Evolutionary conservation across 2,888 invertebrate species (phyloP).

Genomic region (Drosophila diplacantha): DNA sequence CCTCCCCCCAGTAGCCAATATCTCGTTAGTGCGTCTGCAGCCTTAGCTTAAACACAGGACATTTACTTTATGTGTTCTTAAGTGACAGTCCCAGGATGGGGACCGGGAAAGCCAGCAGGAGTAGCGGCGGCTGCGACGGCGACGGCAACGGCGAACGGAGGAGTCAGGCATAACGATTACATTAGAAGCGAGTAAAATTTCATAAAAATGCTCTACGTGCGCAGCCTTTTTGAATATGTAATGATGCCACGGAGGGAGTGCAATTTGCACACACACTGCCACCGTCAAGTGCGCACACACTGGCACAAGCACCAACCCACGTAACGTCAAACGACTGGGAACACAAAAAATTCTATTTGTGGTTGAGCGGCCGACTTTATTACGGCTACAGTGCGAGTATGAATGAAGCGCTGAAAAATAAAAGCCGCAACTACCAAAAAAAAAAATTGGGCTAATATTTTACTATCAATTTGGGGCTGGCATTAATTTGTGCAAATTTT

Average conservation of each 20-base stretch:
- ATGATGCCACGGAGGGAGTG: conserved; percentile 59
- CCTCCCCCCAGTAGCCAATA: conserved; percentile 16
- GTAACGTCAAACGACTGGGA: conserved; percentile 46
- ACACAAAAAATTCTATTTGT: conserved; percentile 65
- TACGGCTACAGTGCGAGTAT: conserved; percentile 55
- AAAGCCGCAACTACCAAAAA: conserved; percentile 12
- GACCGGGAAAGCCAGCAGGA: conserved; percentile 12
- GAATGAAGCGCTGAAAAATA: conserved; percentile 26
- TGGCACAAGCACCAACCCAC: conserved; percentile 25
- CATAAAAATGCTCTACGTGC: conserved; percentile 67
- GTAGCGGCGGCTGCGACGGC: conserved; percentile 2
- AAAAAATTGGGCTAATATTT: conserved; percentile 38
- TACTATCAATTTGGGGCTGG: conserved; percentile 57
- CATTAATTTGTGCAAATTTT: conserved; percentile 65
- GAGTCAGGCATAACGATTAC: conserved; percentile 63
- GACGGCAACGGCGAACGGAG: conserved; percentile 5
- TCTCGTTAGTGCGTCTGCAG: conserved; percentile 51
- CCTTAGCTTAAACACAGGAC: conserved; percentile 54
- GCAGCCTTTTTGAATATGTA: conserved; percentile 69
- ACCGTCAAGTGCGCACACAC: conserved; percentile 35
- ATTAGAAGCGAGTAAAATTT: conserved; percentile 69
- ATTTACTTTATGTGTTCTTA: conserved; percentile 75
- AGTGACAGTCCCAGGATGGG: conserved; percentile 51
- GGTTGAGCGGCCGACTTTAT: conserved; percentile 62
- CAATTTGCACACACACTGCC: conserved; percentile 57